These are phyloP conservation scores for Planococcus citri DNA, from an alignment of 1,140 invertebrate genomes.

Conservation along the genomic window DNA sequence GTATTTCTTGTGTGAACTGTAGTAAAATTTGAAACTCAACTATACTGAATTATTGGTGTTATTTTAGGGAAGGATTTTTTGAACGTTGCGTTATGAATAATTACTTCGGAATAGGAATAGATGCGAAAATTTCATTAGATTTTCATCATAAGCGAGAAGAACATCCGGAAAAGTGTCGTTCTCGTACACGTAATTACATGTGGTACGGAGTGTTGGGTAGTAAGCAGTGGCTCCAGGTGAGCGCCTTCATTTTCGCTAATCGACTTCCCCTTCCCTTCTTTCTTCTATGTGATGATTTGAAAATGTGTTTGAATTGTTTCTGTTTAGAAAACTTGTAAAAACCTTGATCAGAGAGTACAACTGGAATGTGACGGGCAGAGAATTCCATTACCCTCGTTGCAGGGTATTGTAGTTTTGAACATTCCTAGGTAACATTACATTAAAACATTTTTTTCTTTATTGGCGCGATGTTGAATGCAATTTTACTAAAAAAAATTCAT, in stretches of 20 bases:
- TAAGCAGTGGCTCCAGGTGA: conserved; percentile 25
- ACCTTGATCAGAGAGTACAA: conserved; percentile 87
- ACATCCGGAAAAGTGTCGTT: conserved; percentile 93
- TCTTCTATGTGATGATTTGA: not conserved
- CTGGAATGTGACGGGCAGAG: conserved; percentile 84
- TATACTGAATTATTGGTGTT: not conserved
- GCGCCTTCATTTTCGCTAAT: too few relatives aligned
- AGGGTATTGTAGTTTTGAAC: conserved; percentile 94
- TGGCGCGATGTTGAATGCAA: conserved; percentile 5
- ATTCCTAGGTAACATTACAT: conserved; percentile 71
- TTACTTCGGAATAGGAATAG: conserved; percentile 97
- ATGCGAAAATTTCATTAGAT: conserved; percentile 94
- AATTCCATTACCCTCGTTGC: conserved; percentile 81
- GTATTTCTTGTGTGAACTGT: not conserved
- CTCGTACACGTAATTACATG: conserved; percentile 90
- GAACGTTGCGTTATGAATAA: conserved; percentile 98
- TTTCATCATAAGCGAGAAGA: conserved; percentile 97
- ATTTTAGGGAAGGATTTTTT: conserved; percentile 78
- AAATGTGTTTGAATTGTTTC: not conserved
- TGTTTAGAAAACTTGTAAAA: conserved; percentile 76
- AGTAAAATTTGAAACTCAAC: too few relatives aligned
- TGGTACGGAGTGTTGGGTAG: conserved; percentile 83
- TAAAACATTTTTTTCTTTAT: conserved; percentile 17
- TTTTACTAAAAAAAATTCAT: conserved; percentile 16
- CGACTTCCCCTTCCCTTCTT: not conserved